A percentile compares a stretch with the other conserved stretches of the same genome.
Conservation (phyloP, 37 sponge, comb jelly and placozoan genomes). For the Mnemiopsis leidyi region DNA sequence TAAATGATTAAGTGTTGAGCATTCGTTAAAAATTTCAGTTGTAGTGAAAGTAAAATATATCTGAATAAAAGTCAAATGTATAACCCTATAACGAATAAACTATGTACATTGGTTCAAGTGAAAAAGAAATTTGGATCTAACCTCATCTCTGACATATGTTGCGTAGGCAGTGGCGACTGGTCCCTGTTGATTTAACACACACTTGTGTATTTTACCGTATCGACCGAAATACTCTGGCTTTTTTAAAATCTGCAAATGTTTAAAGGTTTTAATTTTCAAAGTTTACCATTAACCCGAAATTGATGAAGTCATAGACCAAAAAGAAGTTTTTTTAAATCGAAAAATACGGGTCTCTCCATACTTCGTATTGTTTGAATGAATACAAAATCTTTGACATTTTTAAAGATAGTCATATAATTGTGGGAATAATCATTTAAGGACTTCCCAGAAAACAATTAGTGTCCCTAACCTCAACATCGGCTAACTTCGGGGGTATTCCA, state of each 20-base stretch:
- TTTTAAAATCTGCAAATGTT: slow-evolving; percentile 70
- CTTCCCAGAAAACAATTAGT: background rate
- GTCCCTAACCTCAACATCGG: slow-evolving; percentile 78
- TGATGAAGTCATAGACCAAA: too few species aligned
- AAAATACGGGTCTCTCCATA: background rate
- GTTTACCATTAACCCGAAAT: background rate
- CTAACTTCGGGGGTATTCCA: slow-evolving; percentile 88
- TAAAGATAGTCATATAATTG: background rate
- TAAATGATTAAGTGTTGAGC: too few species aligned
- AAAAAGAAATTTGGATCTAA: too few species aligned
- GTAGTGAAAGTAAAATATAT: background rate
- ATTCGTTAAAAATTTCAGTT: background rate
- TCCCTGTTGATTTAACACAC: slow-evolving; percentile 87
- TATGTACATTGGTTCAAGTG: too few species aligned
- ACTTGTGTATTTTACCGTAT: slow-evolving; percentile 85
- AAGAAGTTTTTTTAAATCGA: too few species aligned
- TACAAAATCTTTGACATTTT: background rate
- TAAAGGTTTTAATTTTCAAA: background rate
- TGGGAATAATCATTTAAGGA: background rate
- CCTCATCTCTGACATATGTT: slow-evolving; percentile 77
- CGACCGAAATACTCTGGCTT: slow-evolving; percentile 89
- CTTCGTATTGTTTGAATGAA: background rate
- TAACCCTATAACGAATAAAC: too few species aligned
- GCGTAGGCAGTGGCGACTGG: slow-evolving; percentile 93
- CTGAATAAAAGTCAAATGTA: background rate